Base-by-base conservation (phyloP, 2,888 invertebrate genomes). In the Lasioglossum calceatum region DNA sequence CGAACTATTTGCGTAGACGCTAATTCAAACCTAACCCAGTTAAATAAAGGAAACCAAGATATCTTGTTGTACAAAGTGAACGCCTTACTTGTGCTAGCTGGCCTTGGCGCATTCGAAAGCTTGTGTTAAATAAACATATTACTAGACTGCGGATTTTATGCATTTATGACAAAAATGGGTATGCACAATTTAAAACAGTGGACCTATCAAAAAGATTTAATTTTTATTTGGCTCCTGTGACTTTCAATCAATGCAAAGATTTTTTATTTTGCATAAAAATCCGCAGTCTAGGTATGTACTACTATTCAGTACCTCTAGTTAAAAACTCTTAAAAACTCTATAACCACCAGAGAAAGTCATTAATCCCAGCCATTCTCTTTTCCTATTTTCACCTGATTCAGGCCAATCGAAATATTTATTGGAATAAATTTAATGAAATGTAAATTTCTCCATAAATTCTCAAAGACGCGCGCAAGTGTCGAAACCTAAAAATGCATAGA, bases 1-100 rank as follows among this genome's bases (percentile, higher is more conserved):
- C 36, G 36, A 67, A 67, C 67, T 19, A 19, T 75, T 77, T 27
- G 10, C 47, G 14, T 19, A 27, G 39, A 19, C 19, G 42, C 14
- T 27, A 77, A 67, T 44, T n/a, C 64, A 1, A 67, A 47, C 2
- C 27, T 42, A 58, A 1, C 72, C 19, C 54, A 27, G n/a, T n/a
- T n/a, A 54, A 32, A 42, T 14, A 27, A 19, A 39, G 27, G 19
- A 10, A 44, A 58, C 42, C 67, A 23, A 36, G 67, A 67, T 67
- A 67, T 67, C 67, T 67, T 95, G 67, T 32, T 67, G 36, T 36
- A 67, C 64, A 32, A 67, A 32, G 32, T 32, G 32, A 64, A 27
- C 64, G 64, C 32, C 32, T 64, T 32, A 2, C 32, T 32, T 16
- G 32, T 5, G 32, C 32, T 7, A 14, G 36, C 36, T 32, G 10